Evolutionary conservation across 2,888 invertebrate genomes (phyloP).

Genomic region (Nasonia oneida): DNA sequence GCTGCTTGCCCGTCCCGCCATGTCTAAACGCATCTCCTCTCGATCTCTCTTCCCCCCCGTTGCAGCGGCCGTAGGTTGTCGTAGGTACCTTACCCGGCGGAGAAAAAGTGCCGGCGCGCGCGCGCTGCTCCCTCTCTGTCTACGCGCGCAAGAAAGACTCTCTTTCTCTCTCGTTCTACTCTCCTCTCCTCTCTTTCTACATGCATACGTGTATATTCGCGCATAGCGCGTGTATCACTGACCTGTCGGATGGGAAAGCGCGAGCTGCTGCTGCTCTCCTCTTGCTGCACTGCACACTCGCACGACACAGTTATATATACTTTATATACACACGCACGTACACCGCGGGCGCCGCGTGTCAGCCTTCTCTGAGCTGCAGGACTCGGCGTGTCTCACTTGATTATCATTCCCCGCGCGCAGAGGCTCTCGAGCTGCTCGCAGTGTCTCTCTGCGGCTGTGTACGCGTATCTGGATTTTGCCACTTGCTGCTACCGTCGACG

Average conservation of each 20-base stretch:
- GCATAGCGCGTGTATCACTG: conserved; percentile 25
- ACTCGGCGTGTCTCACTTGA: background rate
- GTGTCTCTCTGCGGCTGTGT: background rate
- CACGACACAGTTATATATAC: conserved; percentile 2
- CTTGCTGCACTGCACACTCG: conserved; percentile 19
- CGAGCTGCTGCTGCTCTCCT: conserved; percentile 6
- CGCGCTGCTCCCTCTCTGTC: background rate
- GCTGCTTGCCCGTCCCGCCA: background rate
- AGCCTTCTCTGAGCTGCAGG: background rate
- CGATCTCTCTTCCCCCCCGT: background rate
- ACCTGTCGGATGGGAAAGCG: conserved; percentile 38
- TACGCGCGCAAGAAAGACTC: background rate
- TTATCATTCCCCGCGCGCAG: conserved; percentile 17
- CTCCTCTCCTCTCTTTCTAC: background rate
- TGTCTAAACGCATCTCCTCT: background rate
- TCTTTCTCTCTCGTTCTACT: background rate
- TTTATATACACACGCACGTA: conserved; percentile 12
- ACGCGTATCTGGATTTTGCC: background rate
- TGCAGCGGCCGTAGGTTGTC: background rate
- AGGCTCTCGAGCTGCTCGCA: background rate
- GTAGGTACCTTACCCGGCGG: background rate
- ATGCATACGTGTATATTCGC: conserved; percentile 16
- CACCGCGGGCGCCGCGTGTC: conserved; percentile 42
- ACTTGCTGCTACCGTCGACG: background rate
- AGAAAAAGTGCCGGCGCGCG: conserved; percentile 6